Conservation (phyloP, 2,797 vertebrate species). For the Semaprochilodus insignis region DNA sequence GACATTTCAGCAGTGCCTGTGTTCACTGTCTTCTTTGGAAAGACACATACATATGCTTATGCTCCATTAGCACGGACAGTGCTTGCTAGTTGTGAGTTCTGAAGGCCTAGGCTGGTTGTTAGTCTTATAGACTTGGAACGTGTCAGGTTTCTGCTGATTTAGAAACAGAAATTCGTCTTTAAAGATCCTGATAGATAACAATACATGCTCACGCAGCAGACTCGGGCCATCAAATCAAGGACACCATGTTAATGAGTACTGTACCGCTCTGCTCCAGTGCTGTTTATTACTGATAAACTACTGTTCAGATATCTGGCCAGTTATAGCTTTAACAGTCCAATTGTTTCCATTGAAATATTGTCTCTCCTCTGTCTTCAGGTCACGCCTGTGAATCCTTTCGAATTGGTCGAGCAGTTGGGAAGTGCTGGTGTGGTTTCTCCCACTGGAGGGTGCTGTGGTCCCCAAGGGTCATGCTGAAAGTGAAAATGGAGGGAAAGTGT, state of each 20-base stretch:
- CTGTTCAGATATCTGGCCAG: background rate
- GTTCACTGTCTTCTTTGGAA: background rate
- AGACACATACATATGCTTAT: background rate
- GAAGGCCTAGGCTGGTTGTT: background rate
- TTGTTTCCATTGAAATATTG: conserved; percentile 3
- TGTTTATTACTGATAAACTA: conserved; percentile 2
- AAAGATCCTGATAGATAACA: background rate
- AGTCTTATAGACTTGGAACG: background rate
- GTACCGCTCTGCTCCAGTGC: background rate
- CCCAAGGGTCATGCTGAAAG: conserved; percentile 73
- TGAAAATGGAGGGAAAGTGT: conserved; percentile 58
- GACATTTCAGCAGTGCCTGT: background rate
- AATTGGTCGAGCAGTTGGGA: conserved; percentile 67
- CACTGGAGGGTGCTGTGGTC: conserved; percentile 79
- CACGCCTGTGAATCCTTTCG: conserved; percentile 73
- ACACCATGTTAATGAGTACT: conserved; percentile 7
- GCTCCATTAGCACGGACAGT: background rate
- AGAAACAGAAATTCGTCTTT: background rate
- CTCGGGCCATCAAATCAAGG: background rate
- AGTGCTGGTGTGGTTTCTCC: conserved; percentile 56
- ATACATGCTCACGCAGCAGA: background rate
- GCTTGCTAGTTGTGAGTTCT: background rate
- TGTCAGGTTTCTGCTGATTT: background rate
- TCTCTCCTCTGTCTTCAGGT: conserved; percentile 68
- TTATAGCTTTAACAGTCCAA: background rate